These are phyloP conservation scores for Dasypogon diadema DNA, from an alignment of 2,888 invertebrate genomes.

Conservation along the genomic window DNA sequence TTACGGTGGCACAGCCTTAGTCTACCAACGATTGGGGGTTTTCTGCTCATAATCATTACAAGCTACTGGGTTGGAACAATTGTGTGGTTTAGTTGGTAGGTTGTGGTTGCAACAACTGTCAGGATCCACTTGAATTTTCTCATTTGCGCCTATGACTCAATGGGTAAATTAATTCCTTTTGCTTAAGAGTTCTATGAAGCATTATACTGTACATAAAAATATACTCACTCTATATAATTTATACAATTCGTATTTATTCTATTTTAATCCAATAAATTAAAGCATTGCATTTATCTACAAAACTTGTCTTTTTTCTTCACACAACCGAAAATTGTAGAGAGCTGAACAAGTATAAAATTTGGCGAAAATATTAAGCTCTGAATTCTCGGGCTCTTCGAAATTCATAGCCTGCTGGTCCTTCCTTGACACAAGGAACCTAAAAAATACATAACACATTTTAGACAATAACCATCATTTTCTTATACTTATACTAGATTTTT, in stretches of 20 bases:
- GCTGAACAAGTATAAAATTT: neutral
- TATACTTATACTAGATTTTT: conserved; percentile 18
- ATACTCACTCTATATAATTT: too few relatives aligned
- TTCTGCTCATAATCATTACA: too few relatives aligned
- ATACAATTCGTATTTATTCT: neutral
- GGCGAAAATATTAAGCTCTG: neutral
- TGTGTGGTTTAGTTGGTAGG: too few relatives aligned
- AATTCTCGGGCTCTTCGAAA: conserved; percentile 65
- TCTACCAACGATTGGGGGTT: too few relatives aligned
- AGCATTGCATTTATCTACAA: neutral
- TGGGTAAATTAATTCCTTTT: too few relatives aligned
- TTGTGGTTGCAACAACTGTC: too few relatives aligned
- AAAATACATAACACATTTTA: neutral
- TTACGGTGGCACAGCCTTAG: too few relatives aligned
- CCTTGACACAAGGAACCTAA: conserved; percentile 65
- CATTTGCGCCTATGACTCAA: too few relatives aligned
- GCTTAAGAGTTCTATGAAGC: too few relatives aligned
- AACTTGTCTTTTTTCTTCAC: neutral
- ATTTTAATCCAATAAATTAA: neutral
- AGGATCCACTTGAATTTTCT: too few relatives aligned
- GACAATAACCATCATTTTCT: neutral
- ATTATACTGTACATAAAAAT: too few relatives aligned
- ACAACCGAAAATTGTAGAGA: neutral
- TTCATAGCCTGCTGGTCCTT: conserved; percentile 61
- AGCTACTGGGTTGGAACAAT: too few relatives aligned